Conservation (phyloP, 1,140 invertebrate species). For the Aphaenogaster rudis region DNA sequence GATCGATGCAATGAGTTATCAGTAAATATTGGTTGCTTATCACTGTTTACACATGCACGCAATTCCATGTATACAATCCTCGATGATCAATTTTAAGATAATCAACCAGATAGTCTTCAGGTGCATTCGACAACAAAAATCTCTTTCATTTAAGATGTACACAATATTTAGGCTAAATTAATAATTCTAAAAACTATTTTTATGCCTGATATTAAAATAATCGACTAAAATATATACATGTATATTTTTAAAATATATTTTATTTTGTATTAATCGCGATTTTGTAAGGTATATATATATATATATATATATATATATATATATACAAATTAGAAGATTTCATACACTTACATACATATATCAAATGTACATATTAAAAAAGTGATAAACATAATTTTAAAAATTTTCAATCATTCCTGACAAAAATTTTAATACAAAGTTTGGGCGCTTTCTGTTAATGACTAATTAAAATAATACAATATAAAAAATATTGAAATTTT, state of each 20-base stretch:
- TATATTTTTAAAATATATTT: not conserved
- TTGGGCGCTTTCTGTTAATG: not conserved
- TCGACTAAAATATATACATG: no score
- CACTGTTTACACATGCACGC: not conserved
- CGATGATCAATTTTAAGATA: not conserved
- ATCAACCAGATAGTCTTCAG: not conserved
- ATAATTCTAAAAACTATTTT: not conserved
- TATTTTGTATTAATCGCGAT: not conserved
- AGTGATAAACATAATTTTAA: not conserved
- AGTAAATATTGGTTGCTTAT: conserved; percentile 31
- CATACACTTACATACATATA: not conserved
- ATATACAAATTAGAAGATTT: no score
- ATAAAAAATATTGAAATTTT: not conserved
- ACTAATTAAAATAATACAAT: conserved; percentile 2
- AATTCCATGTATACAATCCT: not conserved
- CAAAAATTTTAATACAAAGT: not conserved
- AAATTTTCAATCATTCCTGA: not conserved
- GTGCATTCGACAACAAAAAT: not conserved
- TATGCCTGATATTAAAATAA: no score
- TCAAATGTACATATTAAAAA: not conserved
- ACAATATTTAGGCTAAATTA: not conserved
- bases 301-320: not conserved
- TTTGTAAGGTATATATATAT: not conserved
- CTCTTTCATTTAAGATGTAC: not conserved
- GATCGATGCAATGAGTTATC: not conserved